Evolutionary conservation across 2,797 vertebrate species (phyloP).

Genomic region (Pteronotus mesoamericanus): DNA sequence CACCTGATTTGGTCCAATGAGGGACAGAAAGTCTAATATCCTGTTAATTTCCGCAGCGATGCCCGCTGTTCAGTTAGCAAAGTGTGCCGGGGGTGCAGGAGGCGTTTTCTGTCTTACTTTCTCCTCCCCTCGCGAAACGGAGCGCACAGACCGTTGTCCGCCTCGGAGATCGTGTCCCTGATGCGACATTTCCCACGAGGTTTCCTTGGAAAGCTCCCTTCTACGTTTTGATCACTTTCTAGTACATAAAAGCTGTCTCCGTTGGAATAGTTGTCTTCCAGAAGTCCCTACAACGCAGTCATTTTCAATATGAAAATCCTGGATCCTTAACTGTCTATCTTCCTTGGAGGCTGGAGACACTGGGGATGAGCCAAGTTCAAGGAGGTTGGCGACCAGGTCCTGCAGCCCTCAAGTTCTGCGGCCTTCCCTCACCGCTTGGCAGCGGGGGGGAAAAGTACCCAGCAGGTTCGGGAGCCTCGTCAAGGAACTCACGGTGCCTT

Average conservation of each 20-base stretch:
- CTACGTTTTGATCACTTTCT: neutral
- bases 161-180: neutral
- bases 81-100: neutral
- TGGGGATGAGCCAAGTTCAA: rapidly evolving
- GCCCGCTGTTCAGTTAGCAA: neutral
- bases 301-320: neutral
- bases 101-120: neutral
- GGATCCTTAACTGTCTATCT: rapidly evolving
- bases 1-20: neutral
- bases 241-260: neutral
- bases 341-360: no score
- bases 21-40: neutral
- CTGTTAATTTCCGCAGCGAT: neutral
- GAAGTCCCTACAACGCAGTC: neutral
- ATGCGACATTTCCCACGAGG: neutral
- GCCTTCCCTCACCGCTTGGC: neutral
- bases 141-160: neutral
- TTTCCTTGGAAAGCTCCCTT: neutral
- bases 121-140: no score
- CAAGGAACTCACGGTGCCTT: neutral
- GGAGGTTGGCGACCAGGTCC: rapidly evolving
- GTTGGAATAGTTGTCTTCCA: neutral
- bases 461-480: neutral
- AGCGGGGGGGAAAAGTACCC: rapidly evolving
- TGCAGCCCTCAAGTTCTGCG: no score